phyloP scores from a whole-genome alignment of 1,140 invertebrate species.

The Tenebrio molitor region DNA sequence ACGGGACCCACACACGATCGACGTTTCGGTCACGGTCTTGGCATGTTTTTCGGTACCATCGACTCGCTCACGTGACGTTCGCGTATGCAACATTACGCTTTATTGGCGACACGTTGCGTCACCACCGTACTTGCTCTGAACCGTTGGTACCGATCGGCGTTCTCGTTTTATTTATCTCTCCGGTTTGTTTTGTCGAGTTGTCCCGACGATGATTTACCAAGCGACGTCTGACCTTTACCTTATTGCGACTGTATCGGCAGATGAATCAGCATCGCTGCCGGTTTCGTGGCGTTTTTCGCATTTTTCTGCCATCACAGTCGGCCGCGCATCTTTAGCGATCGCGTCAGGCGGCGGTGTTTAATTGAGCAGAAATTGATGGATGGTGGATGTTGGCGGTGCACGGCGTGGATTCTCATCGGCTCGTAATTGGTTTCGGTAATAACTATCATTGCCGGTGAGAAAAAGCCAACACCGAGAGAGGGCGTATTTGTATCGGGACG shows the following conservation, averaged over 20 bases:
- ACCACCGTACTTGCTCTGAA: neutral
- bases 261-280: no score
- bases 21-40: no score
- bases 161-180: no score
- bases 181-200: no score
- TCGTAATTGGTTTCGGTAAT: conserved; percentile 21
- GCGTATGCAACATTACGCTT: neutral
- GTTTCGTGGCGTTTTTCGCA: neutral
- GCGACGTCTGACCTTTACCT: no score
- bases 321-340: neutral
- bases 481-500: neutral
- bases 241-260: no score
- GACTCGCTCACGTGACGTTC: neutral
- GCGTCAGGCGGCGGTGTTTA: conserved; percentile 4
- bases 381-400: conserved; percentile 9
- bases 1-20: no score
- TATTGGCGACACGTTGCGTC: neutral
- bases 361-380: conserved; percentile 38
- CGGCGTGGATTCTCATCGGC: conserved; percentile 17
- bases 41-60: no score
- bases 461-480: neutral
- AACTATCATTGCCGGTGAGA: conserved; percentile 15
- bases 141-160: no score
- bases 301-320: neutral
- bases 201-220: no score